phyloP scores from a whole-genome alignment of 2,113 vertebrate species.

The Zapus hudsonius region DNA sequence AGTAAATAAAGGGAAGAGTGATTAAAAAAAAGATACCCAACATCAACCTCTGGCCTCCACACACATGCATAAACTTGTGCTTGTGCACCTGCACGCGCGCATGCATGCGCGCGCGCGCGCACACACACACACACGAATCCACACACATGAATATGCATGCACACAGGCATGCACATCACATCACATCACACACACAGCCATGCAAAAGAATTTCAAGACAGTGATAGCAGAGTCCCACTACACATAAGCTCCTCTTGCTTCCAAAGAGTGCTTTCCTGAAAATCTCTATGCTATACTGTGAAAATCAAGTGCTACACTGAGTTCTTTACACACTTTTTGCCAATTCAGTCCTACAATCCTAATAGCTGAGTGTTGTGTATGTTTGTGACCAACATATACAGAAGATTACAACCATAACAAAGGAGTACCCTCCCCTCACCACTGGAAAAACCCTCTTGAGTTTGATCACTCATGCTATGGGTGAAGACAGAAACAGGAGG shows the following conservation, averaged over 20 bases:
- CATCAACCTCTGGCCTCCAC: too few relatives aligned
- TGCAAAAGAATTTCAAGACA: not conserved
- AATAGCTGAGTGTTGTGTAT: not conserved
- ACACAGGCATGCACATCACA: too few relatives aligned
- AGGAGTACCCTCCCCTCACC: not conserved
- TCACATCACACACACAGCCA: too few relatives aligned
- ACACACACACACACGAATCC: too few relatives aligned
- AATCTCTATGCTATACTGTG: not conserved
- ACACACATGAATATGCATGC: too few relatives aligned
- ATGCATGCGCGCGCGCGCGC: too few relatives aligned
- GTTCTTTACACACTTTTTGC: not conserved
- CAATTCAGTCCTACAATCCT: not conserved
- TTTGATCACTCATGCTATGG: not conserved
- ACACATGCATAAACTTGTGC: too few relatives aligned
- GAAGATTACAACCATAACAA: not conserved
- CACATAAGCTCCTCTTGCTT: not conserved
- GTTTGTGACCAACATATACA: not conserved
- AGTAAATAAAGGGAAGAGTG: too few relatives aligned
- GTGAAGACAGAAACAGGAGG: too few relatives aligned
- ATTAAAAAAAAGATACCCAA: too few relatives aligned
- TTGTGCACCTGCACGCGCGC: too few relatives aligned
- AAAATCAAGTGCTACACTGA: not conserved
- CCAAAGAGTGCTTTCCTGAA: not conserved
- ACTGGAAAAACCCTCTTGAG: not conserved
- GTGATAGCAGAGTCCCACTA: not conserved